Evolutionary conservation across 2,888 invertebrate species (phyloP), one percentile per base, ranked within the genome.

Genomic region (Xylocampa areola): DNA sequence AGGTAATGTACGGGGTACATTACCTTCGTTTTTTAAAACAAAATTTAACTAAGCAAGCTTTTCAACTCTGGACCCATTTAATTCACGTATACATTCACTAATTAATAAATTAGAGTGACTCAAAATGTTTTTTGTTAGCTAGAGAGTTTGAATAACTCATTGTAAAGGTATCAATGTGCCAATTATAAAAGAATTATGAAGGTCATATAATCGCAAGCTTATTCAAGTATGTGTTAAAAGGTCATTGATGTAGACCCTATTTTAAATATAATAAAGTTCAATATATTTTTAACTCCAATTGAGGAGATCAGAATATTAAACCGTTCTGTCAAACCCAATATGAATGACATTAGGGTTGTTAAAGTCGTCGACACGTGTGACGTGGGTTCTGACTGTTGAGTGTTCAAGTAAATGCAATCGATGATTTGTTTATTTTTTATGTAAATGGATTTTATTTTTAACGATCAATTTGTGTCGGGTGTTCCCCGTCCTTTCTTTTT

Each of bases 41-140:
- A 25, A 25, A 25, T 25, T 25, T 11, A 6, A 16, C n/a, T 1
- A 6, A 17, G 1, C 5, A 23, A 36, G 21, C 14, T 16, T 2
- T 41, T 49, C 45, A 40, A 19, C 19, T 1, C 11, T 16, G 6
- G 4, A 27, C 25, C n/a, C 13, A 44, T 41, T 57, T 63, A n/a
- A 50, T 50, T 63, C 39, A 30, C 39, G 33, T n/a, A 36, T 55
- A 44, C 10, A 27, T 21, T 40, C 17, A 40, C 35, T 50, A 63
- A 63, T 63, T 63, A 29, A 39, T 35, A 45, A 57, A 58, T 57
- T 57, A 17, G 23, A 32, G 2, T 21, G 10, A 50, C 36, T 43
- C 10, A 41, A 63, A 63, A 63, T 37, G 19, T 44, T 14, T 33
- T 37, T 5, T 17, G 16, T 63, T 58, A 27, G 10, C 11, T 17